Base-by-base conservation (phyloP, 1,140 invertebrate genomes). In the Nymphalis io region DNA sequence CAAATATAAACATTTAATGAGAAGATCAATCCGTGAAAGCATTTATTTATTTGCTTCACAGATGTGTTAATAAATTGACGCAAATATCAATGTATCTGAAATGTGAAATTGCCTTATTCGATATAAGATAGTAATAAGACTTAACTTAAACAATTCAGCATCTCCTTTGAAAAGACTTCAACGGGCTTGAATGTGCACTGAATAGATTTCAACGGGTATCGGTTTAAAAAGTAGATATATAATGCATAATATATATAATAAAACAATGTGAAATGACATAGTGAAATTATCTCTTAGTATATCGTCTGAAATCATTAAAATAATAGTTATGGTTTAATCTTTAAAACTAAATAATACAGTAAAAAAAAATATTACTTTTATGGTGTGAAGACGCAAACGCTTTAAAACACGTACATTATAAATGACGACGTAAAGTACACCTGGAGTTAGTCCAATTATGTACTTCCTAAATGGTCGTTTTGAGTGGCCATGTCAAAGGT, bases 401-500 rank as follows among this genome's bases (percentile, higher is more conserved):
- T 27, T 21, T n/a, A n/a, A 10, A 21, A 21, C 48, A 55, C 51
- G 13, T 55, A 55, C 51, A 55, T 27, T 55, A 18, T 51, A 51
- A 20, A 20, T 20, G 20, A 46, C n/a, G n/a, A 23, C 5, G 13
- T 23, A 60, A 48, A 46, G 55, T 48, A 40, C 46, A 53, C 60
- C 15, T 23, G 44, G 27, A 21, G 13, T 60, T 60, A 27, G 13
- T 27, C 10, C 51, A 55, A 55, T 55, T 55, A 23, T 27, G 21
- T 55, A 27, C 51, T 51, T 51, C 46, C 39, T 68, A 68, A 69
- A 27, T 69, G 67, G 67, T 65, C 39, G 63, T 70, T 70, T 46
- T 18, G 23, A 33, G 16, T 70, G 51, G 42, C 53, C 42, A 67
- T 62, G 70, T 72, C 70, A 72, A 67, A 72, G 62, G 68, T 67